A percentile compares a stretch with the other conserved stretches of the same genome.
Conservation (phyloP, 2,797 vertebrate species). For the Pyrocephalus nanus region DNA sequence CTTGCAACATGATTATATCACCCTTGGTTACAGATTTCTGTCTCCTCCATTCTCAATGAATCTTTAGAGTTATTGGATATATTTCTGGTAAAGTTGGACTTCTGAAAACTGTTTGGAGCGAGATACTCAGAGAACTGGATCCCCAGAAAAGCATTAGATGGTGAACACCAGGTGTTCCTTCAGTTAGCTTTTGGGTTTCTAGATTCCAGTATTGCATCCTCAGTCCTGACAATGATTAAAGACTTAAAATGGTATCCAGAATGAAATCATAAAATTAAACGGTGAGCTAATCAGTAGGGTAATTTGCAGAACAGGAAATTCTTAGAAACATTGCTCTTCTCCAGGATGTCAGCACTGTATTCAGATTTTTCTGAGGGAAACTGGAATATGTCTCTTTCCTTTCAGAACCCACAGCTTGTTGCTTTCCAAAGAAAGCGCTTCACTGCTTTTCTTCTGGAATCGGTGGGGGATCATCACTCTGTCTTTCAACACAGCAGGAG, state of each 20-base stretch:
- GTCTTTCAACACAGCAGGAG: neutral
- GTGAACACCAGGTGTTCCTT: neutral
- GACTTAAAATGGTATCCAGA: neutral
- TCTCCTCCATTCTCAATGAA: neutral
- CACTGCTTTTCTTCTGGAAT: constrained; percentile 8
- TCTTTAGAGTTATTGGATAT: neutral
- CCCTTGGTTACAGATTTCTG: neutral
- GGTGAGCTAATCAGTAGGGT: neutral
- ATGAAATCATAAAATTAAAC: neutral
- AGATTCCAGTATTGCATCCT: neutral
- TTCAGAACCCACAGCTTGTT: neutral
- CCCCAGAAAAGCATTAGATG: neutral
- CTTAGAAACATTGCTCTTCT: neutral
- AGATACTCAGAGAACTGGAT: neutral
- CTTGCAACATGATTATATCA: neutral
- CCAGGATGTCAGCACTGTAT: neutral
- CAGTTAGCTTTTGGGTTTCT: neutral
- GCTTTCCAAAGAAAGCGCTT: neutral
- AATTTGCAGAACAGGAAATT: neutral
- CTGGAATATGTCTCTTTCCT: neutral
- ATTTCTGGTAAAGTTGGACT: neutral
- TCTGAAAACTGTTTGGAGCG: neutral
- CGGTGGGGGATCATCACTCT: neutral
- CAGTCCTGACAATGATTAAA: neutral
- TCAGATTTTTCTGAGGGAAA: neutral